A percentile compares a stretch with the other conserved stretches of the same genome.
phyloP scores from a whole-genome alignment of 2,113 vertebrate genomes.

The Erinaceus europaeus region DNA sequence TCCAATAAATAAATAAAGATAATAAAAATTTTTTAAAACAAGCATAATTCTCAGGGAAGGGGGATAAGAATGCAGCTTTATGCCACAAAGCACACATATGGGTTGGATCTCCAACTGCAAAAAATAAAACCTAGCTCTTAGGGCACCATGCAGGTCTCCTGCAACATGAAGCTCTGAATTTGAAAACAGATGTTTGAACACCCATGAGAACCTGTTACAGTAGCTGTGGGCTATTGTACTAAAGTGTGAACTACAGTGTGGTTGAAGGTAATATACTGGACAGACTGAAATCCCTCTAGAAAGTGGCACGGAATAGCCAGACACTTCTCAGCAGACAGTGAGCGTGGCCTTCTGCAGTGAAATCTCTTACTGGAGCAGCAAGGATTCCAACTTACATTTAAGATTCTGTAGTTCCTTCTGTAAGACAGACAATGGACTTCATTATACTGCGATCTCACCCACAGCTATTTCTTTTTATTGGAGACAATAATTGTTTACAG shows the following conservation, averaged over 20 bases:
- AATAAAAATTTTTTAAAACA: too few relatives aligned
- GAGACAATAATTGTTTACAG: too few relatives aligned
- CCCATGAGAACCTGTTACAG: not conserved
- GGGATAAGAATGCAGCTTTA: too few relatives aligned
- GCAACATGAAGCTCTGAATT: not conserved
- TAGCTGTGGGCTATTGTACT: not conserved
- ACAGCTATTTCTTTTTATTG: not conserved
- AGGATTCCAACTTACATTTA: not conserved
- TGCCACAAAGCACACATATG: too few relatives aligned
- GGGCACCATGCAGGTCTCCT: not conserved
- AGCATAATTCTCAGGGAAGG: not conserved
- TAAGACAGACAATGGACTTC: not conserved
- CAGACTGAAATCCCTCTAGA: not conserved
- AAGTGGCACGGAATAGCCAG: not conserved
- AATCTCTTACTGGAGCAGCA: not conserved
- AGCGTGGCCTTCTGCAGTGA: not conserved
- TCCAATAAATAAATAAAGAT: too few relatives aligned
- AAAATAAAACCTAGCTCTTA: too few relatives aligned
- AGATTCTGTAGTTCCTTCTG: not conserved
- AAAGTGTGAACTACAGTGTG: not conserved
- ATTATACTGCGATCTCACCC: not conserved
- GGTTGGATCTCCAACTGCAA: too few relatives aligned
- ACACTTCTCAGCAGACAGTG: not conserved
- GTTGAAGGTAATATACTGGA: not conserved
- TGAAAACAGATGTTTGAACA: not conserved